Conservation (phyloP, 2,797 vertebrate genomes). For the Amniataba percoides region DNA sequence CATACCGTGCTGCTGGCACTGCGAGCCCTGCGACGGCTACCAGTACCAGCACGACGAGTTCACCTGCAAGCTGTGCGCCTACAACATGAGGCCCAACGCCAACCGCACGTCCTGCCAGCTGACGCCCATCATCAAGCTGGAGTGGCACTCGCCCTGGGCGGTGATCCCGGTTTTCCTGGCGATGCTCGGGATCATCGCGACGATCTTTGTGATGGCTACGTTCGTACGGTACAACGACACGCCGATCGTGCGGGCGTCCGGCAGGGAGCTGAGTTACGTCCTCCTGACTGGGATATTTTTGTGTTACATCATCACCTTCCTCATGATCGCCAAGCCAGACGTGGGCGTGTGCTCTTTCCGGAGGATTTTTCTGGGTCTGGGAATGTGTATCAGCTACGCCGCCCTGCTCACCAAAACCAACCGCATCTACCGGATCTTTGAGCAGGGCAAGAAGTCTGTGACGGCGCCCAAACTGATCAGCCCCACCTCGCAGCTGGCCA, state of each 20-base stretch:
- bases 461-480: slow-evolving; percentile 94
- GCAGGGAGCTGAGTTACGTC: slow-evolving; percentile 95
- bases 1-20: slow-evolving; percentile 96
- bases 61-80: slow-evolving; percentile 92
- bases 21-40: slow-evolving; percentile 94
- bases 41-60: slow-evolving; percentile 94
- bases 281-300: slow-evolving; percentile 96
- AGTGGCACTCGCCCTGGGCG: slow-evolving; percentile 97
- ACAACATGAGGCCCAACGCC: slow-evolving; percentile 90
- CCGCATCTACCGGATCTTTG: slow-evolving; percentile 96
- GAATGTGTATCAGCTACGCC: slow-evolving; percentile 98
- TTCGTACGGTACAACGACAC: slow-evolving; percentile 96
- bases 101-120: slow-evolving; percentile 93
- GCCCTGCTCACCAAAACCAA: slow-evolving; percentile 97
- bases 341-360: slow-evolving; percentile 94
- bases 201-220: slow-evolving; percentile 94
- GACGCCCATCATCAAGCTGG: slow-evolving; percentile 93
- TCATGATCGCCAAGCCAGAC: slow-evolving; percentile 96
- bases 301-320: slow-evolving; percentile 96
- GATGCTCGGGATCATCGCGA: slow-evolving; percentile 95
- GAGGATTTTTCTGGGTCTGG: slow-evolving; percentile 93
- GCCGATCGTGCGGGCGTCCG: slow-evolving; percentile 94
- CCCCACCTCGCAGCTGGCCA: slow-evolving; percentile 94
- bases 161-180: slow-evolving; percentile 95
- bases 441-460: slow-evolving; percentile 96